Percentiles rank a stretch among this genome's conserved stretches.
These are phyloP conservation scores for Hydrocynus forskahlii DNA, from an alignment of 2,797 vertebrate genomes.

Conservation along the genomic window DNA sequence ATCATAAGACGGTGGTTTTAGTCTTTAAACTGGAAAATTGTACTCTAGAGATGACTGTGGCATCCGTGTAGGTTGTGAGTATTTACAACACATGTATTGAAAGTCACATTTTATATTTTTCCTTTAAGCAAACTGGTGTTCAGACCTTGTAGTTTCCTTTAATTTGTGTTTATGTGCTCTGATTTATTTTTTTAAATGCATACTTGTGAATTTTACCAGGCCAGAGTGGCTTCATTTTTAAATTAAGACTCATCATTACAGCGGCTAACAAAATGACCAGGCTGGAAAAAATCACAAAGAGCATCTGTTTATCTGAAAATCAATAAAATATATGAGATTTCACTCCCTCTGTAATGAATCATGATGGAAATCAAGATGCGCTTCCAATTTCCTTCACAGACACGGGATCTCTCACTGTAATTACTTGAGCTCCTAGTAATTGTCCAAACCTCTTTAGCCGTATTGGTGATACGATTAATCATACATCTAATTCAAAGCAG, in stretches of 20 bases:
- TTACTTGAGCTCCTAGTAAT: slow-evolving; percentile 15
- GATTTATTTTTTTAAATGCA: no score
- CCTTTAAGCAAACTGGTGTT: no score
- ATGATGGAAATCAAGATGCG: not conserved
- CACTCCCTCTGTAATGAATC: not conserved
- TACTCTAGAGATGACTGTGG: no score
- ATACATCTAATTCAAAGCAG: slow-evolving; percentile 30
- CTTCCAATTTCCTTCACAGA: slow-evolving; percentile 12
- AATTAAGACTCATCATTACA: not conserved
- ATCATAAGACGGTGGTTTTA: no score
- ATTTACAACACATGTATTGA: no score
- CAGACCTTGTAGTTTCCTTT: no score
- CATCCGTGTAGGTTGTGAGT: no score
- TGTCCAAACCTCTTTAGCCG: slow-evolving; percentile 24
- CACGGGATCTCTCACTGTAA: slow-evolving; percentile 4
- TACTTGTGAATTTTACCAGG: no score
- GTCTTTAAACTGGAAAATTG: no score
- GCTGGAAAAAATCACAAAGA: not conserved
- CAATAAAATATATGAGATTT: not conserved
- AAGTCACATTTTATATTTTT: no score
- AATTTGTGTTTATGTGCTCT: no score
- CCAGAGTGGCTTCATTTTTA: no score
- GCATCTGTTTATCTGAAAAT: not conserved
- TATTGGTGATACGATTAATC: slow-evolving; percentile 38
- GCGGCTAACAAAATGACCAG: not conserved